Evolutionary conservation across 2,797 vertebrate genomes (phyloP).

Genomic region (Lepidocolaptes lacrymiger): DNA sequence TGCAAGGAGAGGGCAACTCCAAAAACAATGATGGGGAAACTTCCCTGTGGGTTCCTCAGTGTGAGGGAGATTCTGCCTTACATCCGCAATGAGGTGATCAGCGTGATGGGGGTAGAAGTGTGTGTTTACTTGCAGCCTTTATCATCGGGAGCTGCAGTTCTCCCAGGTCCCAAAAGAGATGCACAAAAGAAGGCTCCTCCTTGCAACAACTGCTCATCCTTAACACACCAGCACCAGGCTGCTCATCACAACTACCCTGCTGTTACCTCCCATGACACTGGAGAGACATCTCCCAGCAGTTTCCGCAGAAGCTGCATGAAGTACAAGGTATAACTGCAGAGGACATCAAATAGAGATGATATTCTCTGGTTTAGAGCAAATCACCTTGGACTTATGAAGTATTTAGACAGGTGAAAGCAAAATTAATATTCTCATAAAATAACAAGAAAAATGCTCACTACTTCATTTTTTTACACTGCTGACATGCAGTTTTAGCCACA

Average conservation of each 20-base stretch:
- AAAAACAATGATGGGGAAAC: background rate
- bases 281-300: background rate
- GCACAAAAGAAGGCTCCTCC: background rate
- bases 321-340: background rate
- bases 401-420: background rate
- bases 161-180: background rate
- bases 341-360: background rate
- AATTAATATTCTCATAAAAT: background rate
- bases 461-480: background rate
- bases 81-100: background rate
- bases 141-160: background rate
- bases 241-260: rapidly evolving
- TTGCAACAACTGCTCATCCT: background rate
- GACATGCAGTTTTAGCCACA: background rate
- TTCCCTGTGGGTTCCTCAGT: background rate
- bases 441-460: background rate
- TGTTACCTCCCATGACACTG: background rate
- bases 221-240: background rate
- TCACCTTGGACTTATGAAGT: background rate
- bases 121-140: background rate
- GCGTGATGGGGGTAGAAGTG: background rate
- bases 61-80: background rate
- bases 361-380: background rate
- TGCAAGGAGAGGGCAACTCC: background rate
- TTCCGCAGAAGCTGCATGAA: background rate